Base-by-base conservation (phyloP, 2,888 invertebrate genomes). In the Cloeon dipterum region DNA sequence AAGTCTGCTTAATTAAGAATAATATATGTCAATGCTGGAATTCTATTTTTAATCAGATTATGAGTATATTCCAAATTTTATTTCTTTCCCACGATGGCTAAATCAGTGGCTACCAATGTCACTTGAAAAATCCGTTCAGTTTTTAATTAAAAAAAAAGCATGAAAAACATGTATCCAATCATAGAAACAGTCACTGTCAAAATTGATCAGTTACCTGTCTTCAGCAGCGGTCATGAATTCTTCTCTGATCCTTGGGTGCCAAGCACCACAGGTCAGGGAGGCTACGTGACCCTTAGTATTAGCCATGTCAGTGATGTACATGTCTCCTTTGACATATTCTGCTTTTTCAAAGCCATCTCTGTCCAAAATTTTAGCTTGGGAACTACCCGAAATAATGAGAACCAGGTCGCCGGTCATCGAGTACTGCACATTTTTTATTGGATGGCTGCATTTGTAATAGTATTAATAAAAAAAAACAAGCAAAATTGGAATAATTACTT, bases 171-270 rank as follows among this genome's bases (percentile, higher is more conserved):
- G n/a, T n/a, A n/a, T n/a, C n/a, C n/a, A n/a, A n/a, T n/a, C n/a
- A n/a, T n/a, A n/a, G n/a, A n/a, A n/a, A n/a, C n/a, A n/a, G n/a
- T n/a, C n/a, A n/a, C n/a, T n/a, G n/a, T n/a, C n/a, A n/a, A n/a
- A n/a, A n/a, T n/a, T n/a, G n/a, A n/a, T n/a, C n/a, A n/a, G n/a
- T 46, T 43, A 63, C 61, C 91, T 82, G 52, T 99, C 98, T 49
- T 83, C 74, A 1, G 91, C 78, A 46, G 86, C 82, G 0, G 98
- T 98, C 47, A 96, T 61, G 56, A 98, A 99, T 54, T 96, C 91
- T 44, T 88, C 82, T 40, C 75, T 73, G 3, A 70, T 67, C 44
- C 78, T 74, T 0, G 96, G 96, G 61, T 94, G 88, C 89, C 94
- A 98, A 51, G 77, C 75, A 1, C 94, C 85, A 37, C 74, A 69